Percentiles rank a stretch among this genome's conserved stretches.
Conservation (phyloP, 2,113 vertebrate genomes). For the Artemisiospiza belli region DNA sequence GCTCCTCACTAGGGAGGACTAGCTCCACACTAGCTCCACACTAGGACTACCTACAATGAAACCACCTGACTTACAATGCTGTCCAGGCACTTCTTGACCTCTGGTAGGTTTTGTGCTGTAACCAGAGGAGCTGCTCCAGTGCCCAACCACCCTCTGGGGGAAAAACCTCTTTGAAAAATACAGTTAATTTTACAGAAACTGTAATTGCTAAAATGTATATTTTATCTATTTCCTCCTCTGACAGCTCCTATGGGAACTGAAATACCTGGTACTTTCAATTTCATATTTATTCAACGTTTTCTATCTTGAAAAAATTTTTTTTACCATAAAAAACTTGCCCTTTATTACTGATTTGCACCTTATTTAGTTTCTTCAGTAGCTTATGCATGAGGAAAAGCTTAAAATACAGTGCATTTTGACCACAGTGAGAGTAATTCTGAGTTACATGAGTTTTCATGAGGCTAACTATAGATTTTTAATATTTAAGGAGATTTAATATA, state of each 20-base stretch:
- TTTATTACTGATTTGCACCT: not conserved
- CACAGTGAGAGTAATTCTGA: not conserved
- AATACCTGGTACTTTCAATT: not conserved
- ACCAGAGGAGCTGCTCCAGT: not conserved
- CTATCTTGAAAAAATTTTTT: not conserved
- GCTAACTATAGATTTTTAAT: not conserved
- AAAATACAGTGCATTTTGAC: not conserved
- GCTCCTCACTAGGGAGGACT: too few species aligned
- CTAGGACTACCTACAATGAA: not conserved
- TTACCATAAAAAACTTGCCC: not conserved
- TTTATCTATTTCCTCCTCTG: not conserved
- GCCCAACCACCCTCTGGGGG: not conserved
- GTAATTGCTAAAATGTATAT: not conserved
- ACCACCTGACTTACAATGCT: rapidly evolving
- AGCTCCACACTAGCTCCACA: too few species aligned
- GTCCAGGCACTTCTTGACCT: not conserved
- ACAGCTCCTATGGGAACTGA: not conserved
- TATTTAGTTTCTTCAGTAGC: not conserved
- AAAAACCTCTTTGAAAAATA: not conserved
- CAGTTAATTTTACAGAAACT: not conserved
- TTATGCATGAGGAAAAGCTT: not conserved
- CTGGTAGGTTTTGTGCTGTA: not conserved
- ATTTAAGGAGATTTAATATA: not conserved
- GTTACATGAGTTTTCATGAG: not conserved
- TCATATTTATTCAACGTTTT: not conserved